Base-by-base conservation (phyloP, 2,888 invertebrate genomes). In the Metallyticus violacea region DNA sequence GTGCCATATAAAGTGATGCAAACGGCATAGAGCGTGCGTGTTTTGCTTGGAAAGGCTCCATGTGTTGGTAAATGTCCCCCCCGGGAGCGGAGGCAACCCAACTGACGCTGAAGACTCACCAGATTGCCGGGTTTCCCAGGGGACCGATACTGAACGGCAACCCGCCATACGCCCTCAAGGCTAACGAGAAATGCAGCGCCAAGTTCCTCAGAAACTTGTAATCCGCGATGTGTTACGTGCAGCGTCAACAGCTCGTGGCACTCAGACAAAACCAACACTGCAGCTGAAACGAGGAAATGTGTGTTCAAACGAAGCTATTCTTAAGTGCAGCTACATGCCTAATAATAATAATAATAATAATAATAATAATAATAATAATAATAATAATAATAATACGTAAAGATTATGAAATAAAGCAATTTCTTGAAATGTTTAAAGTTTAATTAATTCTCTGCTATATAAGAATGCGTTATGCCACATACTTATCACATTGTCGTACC, bases 101-200 rank as follows among this genome's bases (percentile, higher is more conserved):
- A 86, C 79, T 80, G 86, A 86, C 86, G 83, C 83, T 83, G 40
- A 86, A 83, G 86, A 79, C 83, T 83, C 83, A 78, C 86, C 86
- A 86, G 86, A 86, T 86, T 86, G 86, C 86, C 86, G 86, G 79
- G 27, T 79, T 26, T 79, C 86, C 86, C 86, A 62, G 27, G 86
- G 85, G 86, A 86, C 40, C 86, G 86, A 90, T 90, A 90, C 90
- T 89, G 89, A 90, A 89, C 88, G 88, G 84, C 88, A 87, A 89
- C 88, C 88, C 89, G 79, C 88, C 86, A 87, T 89, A 88, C 40
- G 40, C 40, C 40, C 88, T 62, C 40, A 15, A 62, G 40, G 40
- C 40, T 62, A 62, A 62, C 40, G 40, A 62, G 40, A 62, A 62
- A 9, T 62, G 40, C 4, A 62, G 40, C 40, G 22, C 40, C 40